phyloP scores from a whole-genome alignment of 2,888 invertebrate genomes.

The Metacarcinus magister region DNA sequence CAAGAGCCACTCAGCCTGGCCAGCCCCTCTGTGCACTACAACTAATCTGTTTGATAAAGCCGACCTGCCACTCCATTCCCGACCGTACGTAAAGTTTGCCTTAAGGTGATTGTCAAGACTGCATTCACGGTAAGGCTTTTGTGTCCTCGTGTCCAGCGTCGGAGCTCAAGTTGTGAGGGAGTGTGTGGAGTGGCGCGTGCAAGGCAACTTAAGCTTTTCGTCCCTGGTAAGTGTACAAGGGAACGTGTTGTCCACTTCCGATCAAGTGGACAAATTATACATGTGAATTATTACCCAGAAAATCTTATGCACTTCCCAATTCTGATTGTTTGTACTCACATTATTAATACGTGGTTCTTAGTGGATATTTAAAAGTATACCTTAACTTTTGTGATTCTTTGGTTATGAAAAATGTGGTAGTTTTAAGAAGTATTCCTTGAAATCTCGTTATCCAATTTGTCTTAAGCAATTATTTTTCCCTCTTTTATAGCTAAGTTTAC shows the following conservation, averaged over 20 bases:
- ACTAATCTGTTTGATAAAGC: conserved; percentile 33
- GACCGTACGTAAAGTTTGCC: neutral
- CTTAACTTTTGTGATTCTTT: too few relatives aligned
- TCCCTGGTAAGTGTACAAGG: neutral
- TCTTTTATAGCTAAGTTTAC: neutral
- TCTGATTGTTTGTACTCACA: neutral
- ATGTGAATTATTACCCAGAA: neutral
- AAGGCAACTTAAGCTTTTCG: neutral
- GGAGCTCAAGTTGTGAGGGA: neutral
- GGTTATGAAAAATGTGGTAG: too few relatives aligned
- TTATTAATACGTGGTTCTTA: too few relatives aligned
- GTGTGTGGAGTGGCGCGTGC: neutral
- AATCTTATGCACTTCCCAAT: neutral
- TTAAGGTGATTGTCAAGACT: neutral
- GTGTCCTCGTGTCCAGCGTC: neutral
- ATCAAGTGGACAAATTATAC: neutral
- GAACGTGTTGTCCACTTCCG: neutral
- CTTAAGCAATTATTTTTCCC: neutral
- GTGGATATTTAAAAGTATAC: too few relatives aligned
- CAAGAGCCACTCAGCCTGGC: neutral
- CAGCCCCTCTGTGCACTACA: neutral
- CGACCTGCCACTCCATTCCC: neutral
- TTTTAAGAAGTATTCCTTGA: too few relatives aligned
- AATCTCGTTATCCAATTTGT: neutral
- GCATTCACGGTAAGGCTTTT: neutral